These are phyloP conservation scores for Euglossa dilemma DNA, from an alignment of 1,140 invertebrate species.

Conservation along the genomic window DNA sequence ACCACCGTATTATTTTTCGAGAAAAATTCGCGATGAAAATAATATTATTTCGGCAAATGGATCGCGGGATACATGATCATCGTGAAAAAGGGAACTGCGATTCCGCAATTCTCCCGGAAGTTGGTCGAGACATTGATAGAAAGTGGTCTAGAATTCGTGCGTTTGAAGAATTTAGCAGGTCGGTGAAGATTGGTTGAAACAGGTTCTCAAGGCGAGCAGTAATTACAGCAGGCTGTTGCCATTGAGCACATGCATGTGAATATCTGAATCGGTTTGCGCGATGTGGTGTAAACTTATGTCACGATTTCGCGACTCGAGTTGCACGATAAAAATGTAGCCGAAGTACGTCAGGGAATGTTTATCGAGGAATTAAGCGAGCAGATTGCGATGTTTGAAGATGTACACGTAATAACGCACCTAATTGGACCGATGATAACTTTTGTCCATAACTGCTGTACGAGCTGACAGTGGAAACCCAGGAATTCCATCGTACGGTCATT, in stretches of 20 bases:
- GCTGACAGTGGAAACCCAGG: too few species aligned
- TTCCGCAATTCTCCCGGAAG: neutral
- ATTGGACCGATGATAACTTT: neutral
- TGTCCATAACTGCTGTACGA: neutral
- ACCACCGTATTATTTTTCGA: too few species aligned
- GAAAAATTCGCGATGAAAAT: too few species aligned
- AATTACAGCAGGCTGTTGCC: slow-evolving; percentile 6
- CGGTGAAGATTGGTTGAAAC: neutral
- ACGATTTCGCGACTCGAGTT: neutral
- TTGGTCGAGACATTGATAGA: neutral
- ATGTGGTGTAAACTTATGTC: neutral
- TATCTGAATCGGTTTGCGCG: neutral
- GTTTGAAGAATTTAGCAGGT: neutral
- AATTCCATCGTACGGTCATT: neutral
- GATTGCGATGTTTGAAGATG: neutral
- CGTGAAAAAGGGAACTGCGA: too few species aligned
- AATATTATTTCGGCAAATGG: too few species aligned
- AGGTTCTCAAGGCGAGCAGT: neutral
- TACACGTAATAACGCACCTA: neutral
- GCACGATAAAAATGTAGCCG: neutral
- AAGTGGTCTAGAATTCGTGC: neutral
- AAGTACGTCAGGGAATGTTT: neutral
- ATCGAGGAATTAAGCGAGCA: neutral
- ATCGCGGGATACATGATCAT: too few species aligned
- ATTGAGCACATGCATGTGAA: neutral